Percentiles rank a stretch among this genome's conserved stretches.
Conservation (phyloP, 2,113 vertebrate genomes). For the Scomber colias region DNA sequence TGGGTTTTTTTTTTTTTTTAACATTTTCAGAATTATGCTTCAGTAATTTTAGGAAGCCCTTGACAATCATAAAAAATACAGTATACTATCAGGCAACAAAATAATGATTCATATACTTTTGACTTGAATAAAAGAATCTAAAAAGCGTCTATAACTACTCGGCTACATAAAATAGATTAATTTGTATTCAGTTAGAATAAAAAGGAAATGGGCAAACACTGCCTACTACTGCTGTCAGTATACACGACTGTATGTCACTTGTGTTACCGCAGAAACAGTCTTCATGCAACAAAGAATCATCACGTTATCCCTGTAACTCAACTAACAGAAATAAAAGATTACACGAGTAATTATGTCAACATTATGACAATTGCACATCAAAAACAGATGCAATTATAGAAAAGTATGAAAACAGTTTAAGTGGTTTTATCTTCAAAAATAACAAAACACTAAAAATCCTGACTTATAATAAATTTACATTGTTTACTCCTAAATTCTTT, state of each 20-base stretch:
- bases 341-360: conserved; percentile 72
- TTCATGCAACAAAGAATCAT: conserved; percentile 91
- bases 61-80: conserved; percentile 93
- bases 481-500: conserved; percentile 39
- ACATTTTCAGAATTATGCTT: conserved; percentile 86
- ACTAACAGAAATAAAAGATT: conserved; percentile 76
- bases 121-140: conserved; percentile 90
- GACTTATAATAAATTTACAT: conserved; percentile 56
- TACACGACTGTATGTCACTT: conserved; percentile 89
- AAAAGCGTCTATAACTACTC: conserved; percentile 59
- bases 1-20: conserved; percentile 14
- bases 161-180: conserved; percentile 60
- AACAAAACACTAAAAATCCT: conserved; percentile 36
- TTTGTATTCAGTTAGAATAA: conserved; percentile 70
- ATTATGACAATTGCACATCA: conserved; percentile 73
- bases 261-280: conserved; percentile 87
- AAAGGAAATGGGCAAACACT: conserved; percentile 91
- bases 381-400: conserved; percentile 74
- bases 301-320: conserved; percentile 87
- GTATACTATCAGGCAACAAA: conserved; percentile 91
- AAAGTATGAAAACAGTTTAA: conserved; percentile 43
- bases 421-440: conserved; percentile 47
- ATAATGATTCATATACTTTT: conserved; percentile 89
- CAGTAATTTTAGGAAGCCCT: conserved; percentile 90
- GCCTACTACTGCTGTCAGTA: conserved; percentile 88